Base-by-base conservation (phyloP, 1,140 invertebrate genomes). In the Lordiphosa mommai region DNA sequence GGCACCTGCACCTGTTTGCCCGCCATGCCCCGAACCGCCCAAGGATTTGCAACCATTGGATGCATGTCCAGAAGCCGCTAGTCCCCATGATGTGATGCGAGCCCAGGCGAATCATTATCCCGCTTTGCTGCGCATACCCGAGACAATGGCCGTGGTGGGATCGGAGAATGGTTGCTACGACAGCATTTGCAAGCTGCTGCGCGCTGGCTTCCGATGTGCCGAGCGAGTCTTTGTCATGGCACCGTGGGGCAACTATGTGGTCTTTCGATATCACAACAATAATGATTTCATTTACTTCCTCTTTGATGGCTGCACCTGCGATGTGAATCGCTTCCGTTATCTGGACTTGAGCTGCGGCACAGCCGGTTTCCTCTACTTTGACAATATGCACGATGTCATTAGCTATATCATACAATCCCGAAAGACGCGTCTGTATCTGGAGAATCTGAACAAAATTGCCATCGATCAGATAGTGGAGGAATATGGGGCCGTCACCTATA, bases 171-270 rank as follows among this genome's bases (percentile, higher is more conserved):
- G 87, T 8, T 80, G 72, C 61, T 88, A 88, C 46, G 84, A 88
- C 4, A 88, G 87, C 65, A 68, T 88, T 33, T 88, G 87, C 16
- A 88, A 88, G 47, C 57, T 88, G 3, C 37, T 88, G 16, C 64
- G 77, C n/a, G 72, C 84, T 27, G 87, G 76, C 13, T 87, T 88
- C 48, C 84, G 76, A 41, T 87, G 87, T 57, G 77, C 84, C 23
- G 87, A 88, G 43, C 80, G 87, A 9, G 68, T 88, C 16, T 76
- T 88, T 16, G 69, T 82, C 14, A 88, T 88, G 85, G 86, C 87
- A 1, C 87, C 87, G 4, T 88, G 87, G 87, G 87, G 87, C 33
- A 88, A 88, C 44, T 88, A 88, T 44, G 87, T 87, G 23, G 73
- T 87, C 1, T 88, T 88, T 27, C 86, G 87, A 3, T 77, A 66